phyloP scores from a whole-genome alignment of 2,113 vertebrate genomes.

The Cettia cetti region DNA sequence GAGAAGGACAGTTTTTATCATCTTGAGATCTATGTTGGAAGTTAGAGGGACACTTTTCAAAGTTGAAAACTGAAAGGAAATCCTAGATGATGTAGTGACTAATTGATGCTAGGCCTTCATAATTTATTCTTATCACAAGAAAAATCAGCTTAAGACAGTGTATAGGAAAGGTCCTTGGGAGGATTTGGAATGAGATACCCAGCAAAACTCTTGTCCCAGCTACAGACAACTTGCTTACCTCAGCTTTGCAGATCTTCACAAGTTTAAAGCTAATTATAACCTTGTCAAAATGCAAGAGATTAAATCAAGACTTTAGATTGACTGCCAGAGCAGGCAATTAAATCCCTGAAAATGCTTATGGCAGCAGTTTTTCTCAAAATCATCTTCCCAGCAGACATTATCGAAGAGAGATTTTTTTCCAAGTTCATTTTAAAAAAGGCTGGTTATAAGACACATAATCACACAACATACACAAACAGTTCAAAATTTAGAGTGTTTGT shows the following conservation, averaged over 20 bases:
- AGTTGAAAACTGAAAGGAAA: not conserved
- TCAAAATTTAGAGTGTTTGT: not conserved
- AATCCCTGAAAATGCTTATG: not conserved
- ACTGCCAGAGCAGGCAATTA: not conserved
- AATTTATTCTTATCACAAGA: not conserved
- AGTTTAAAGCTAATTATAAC: constrained; percentile 27
- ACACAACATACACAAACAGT: not conserved
- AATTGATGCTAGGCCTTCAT: not conserved
- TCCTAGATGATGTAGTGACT: not conserved
- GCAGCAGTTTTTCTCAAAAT: not conserved
- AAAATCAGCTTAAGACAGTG: not conserved
- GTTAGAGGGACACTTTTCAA: not conserved
- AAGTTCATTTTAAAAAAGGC: not conserved
- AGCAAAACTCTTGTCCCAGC: not conserved
- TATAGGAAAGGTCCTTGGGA: not conserved
- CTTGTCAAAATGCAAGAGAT: not conserved
- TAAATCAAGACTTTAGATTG: not conserved
- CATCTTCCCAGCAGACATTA: not conserved
- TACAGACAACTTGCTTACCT: not conserved
- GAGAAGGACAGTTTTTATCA: not conserved
- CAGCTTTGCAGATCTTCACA: not conserved
- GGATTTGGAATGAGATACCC: not conserved
- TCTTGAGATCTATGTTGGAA: not conserved
- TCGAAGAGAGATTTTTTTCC: not conserved
- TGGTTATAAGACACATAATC: not conserved